phyloP scores from a whole-genome alignment of 2,888 invertebrate species.

The Drosophila borborema region DNA sequence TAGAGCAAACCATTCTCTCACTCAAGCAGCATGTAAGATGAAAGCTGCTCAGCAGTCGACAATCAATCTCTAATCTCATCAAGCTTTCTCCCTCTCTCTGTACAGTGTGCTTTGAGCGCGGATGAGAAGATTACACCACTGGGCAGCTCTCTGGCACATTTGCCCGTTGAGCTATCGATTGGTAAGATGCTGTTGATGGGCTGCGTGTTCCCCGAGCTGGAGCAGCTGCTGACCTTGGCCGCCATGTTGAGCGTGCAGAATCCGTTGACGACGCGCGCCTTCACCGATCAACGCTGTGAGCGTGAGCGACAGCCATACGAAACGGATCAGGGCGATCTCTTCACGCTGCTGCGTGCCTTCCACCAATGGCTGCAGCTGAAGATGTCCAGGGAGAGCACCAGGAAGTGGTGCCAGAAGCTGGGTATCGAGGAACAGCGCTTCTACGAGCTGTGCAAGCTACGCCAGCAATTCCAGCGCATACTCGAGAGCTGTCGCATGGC shows the following conservation, averaged over 20 bases:
- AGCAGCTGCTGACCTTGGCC: constrained; percentile 94
- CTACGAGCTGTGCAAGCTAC: constrained; percentile 97
- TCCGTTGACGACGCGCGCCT: constrained; percentile 95
- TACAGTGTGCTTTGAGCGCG: constrained; percentile 91
- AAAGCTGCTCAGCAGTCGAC: too few species aligned
- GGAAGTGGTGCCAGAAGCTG: constrained; percentile 94
- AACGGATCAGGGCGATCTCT: constrained; percentile 97
- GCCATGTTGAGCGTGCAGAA: constrained; percentile 97
- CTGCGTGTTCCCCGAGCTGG: constrained; percentile 94
- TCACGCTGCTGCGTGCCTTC: constrained; percentile 94
- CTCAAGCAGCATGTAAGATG: constrained; percentile 92
- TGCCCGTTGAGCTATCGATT: constrained; percentile 97
- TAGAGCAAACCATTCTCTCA: constrained; percentile 94
- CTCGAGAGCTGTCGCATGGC: constrained; percentile 89
- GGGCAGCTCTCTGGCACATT: constrained; percentile 93
- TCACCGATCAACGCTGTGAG: constrained; percentile 93
- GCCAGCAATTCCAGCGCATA: constrained; percentile 94
- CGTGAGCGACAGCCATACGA: constrained; percentile 92
- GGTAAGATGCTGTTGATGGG: constrained; percentile 98
- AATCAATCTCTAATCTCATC: neutral
- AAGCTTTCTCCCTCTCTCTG: neutral
- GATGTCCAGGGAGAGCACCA: constrained; percentile 86
- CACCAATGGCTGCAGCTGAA: constrained; percentile 95
- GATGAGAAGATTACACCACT: constrained; percentile 94
- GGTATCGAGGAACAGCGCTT: constrained; percentile 98